These are phyloP conservation scores for Osmoderma eremita DNA, from an alignment of 2,888 invertebrate species.

Conservation along the genomic window DNA sequence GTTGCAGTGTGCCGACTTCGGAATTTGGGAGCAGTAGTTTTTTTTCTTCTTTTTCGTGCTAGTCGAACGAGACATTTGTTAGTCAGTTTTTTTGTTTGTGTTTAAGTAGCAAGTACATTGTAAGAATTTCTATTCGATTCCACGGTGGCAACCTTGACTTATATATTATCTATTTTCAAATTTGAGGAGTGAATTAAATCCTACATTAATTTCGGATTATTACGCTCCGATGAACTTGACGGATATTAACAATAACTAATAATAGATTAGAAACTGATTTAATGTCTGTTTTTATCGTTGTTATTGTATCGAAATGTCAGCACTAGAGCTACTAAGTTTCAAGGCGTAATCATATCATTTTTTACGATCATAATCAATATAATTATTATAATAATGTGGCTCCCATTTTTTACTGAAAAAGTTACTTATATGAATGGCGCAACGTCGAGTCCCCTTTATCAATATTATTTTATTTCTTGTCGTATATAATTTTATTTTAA, in stretches of 20 bases:
- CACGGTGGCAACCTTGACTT: constrained; percentile 20
- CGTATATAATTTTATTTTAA: no score
- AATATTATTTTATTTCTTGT: no score
- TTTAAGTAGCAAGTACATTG: not conserved
- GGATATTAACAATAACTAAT: not conserved
- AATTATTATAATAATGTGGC: no score
- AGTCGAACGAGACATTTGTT: not conserved
- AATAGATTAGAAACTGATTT: not conserved
- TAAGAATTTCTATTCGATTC: constrained; percentile 3
- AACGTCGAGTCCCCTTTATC: no score
- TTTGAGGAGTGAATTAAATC: constrained; percentile 26
- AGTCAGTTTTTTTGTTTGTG: not conserved
- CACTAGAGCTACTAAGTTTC: not conserved
- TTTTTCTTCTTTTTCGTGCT: not conserved
- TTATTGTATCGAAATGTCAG: not conserved
- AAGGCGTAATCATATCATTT: not conserved
- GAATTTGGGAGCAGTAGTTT: constrained; percentile 31
- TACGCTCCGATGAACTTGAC: constrained; percentile 1
- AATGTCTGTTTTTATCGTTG: constrained; percentile 2
- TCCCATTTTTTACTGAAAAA: no score
- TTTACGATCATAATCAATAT: no score
- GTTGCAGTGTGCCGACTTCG: not conserved
- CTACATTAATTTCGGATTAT: not conserved
- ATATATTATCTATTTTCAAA: not conserved
- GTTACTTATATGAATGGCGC: no score